These are phyloP conservation scores for Platichthys flesus DNA, from an alignment of 2,113 vertebrate genomes.

Conservation along the genomic window DNA sequence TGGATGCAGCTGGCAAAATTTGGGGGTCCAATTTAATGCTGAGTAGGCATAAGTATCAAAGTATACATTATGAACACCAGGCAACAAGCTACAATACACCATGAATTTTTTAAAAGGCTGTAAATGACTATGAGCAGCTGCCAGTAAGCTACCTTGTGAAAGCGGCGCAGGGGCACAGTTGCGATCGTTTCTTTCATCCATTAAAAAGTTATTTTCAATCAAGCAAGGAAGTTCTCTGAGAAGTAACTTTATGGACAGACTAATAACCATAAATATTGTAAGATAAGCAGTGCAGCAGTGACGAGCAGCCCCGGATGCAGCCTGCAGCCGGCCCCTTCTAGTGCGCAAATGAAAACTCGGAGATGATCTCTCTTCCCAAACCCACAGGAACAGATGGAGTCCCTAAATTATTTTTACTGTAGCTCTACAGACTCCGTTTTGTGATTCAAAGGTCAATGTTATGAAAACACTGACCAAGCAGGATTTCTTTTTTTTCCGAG, in stretches of 20 bases:
- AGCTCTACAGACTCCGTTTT: constrained; percentile 15
- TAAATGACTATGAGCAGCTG: constrained; percentile 60
- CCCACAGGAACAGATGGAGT: constrained; percentile 1
- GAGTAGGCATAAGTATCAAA: constrained; percentile 52
- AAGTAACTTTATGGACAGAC: constrained; percentile 25
- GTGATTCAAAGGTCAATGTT: constrained; percentile 62
- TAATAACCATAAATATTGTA: constrained; percentile 46
- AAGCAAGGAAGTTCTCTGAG: constrained; percentile 33
- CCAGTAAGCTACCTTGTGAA: constrained; percentile 37
- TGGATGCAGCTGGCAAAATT: constrained; percentile 65
- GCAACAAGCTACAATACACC: constrained; percentile 47
- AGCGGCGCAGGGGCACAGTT: constrained; percentile 14
- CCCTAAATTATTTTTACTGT: constrained; percentile 17
- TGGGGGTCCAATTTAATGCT: constrained; percentile 36
- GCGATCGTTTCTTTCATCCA: constrained; percentile 29
- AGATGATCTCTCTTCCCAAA: not conserved
- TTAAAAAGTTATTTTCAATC: constrained; percentile 48
- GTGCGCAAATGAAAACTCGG: constrained; percentile 12
- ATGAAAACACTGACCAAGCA: constrained; percentile 63
- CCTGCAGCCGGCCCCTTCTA: constrained; percentile 15
- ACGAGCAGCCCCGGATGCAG: constrained; percentile 14
- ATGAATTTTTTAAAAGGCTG: constrained; percentile 52
- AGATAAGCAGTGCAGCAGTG: not conserved
- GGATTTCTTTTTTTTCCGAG: constrained; percentile 39
- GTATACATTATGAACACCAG: constrained; percentile 54